Evolutionary conservation across 2,797 vertebrate species (phyloP), one percentile per base, ranked within the genome.

Genomic region (Chelonia mydas): DNA sequence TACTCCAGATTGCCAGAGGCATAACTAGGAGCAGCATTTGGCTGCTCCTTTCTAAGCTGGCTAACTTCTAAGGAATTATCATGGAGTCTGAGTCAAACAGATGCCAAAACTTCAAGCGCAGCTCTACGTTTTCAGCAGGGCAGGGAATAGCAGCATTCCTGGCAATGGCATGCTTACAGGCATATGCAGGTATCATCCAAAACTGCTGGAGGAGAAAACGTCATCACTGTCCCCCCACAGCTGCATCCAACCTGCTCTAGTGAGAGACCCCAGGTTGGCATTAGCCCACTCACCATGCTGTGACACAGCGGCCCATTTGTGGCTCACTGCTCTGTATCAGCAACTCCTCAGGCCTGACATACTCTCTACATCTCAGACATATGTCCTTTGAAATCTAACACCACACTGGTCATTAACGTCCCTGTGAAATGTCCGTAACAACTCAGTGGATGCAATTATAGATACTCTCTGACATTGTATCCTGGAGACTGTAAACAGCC

Each of bases 211-310:
- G 86, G 86, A 88, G 83, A 94, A 96, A 95, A 49, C 86, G 51
- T 89, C 90, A 87, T 49, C 81, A 81, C 61, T 54, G 68, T 94
- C 89, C 93, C 68, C 47, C 59, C 91, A 47, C 89, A 94, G 92
- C 92, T 96, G 87, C 80, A 78, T 86, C 83, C 90, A 57, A 90
- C 87, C 86, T 11, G 0, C 84, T 95, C 45, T 65, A 94, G 83
- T 82, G 88, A 88, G 90, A 95, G 88, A 83, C 74, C 93, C 45
- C 88, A 96, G 88, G 84, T 79, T 96, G 95, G 83, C 90, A 97
- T n/a, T 45, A 83, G n/a, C 65, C 88, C 55, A 83, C 33, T 96
- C 91, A 87, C 55, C 49, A 88, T 91, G 80, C 33, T 92, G 76
- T 45, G 89, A 88, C 83, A 76, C 49, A 57, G 76, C 76, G 61